Evolutionary conservation across 2,888 invertebrate genomes (phyloP), one percentile per base, ranked within the genome.

Genomic region (Lithophane socia): DNA sequence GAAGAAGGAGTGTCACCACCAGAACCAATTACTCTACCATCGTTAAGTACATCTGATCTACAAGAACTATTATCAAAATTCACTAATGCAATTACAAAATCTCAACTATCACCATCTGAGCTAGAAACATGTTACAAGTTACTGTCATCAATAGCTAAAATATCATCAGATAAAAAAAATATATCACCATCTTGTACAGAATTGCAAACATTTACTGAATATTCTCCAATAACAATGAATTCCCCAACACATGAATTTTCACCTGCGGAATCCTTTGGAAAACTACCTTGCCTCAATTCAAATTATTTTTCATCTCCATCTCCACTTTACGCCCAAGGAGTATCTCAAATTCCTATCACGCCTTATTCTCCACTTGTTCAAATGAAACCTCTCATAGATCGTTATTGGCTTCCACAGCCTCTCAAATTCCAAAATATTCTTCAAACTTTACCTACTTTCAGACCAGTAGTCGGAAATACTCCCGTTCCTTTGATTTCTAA

Each of bases 11-110:
- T 8, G 5, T 0, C 47, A 16, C 24, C 29, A 7, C 16, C 29
- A 29, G 16, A 72, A 47, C 0, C 12, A 60, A 67, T 7, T 29
- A 18, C 13, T 47, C 5, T 13, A 16, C 16, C 69, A 37, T 24
- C 47, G 42, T 2, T 42, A 21, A 16, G 2, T 49, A 10, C 42
- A 63, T 56, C 61, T 47, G 71, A 79, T 56, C 21, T 24, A 24
- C 24, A 61, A 73, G 49, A 77, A 18, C 44, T 73, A 49, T 10
- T 52, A 49, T n/a, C 49, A n/a, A 80, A 80, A 56, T 49, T 79
- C 13, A 44, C 42, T 1, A 58, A 77, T 29, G 16, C 67, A 63
- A 44, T n/a, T 1, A 44, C 63, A 16, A 79, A 75, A 37, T 58
- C 63, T 7, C 63, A 66, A 13, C 18, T 37, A 13, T 44, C 29